Evolutionary conservation across 2,888 invertebrate genomes (phyloP).

Genomic region (Plagodis pulveraria): DNA sequence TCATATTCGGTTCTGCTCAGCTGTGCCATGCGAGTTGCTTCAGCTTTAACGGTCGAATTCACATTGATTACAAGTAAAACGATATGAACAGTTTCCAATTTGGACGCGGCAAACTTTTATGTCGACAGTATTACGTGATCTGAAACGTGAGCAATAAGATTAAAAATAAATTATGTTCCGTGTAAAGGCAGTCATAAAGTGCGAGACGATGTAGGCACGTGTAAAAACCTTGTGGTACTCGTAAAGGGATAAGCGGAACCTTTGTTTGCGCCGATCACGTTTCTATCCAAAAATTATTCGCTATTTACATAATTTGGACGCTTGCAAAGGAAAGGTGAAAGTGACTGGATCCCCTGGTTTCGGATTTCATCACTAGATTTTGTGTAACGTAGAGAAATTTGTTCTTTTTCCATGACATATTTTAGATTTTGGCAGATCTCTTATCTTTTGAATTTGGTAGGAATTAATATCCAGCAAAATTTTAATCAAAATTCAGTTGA

Average conservation of each 20-base stretch:
- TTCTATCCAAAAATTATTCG: conserved; percentile 27
- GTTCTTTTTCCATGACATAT: too few relatives aligned
- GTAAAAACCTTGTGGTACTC: conserved; percentile 36
- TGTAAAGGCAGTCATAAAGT: conserved; percentile 61
- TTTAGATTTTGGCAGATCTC: too few relatives aligned
- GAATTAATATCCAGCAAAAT: too few relatives aligned
- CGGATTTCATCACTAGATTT: conserved; percentile 1
- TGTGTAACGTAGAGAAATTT: background rate
- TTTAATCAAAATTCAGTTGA: too few relatives aligned
- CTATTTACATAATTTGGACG: conserved; percentile 26
- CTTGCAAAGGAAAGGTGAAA: conserved; percentile 6
- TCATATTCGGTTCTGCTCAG: conserved; percentile 9
- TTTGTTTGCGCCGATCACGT: conserved; percentile 35
- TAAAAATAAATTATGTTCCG: conserved; percentile 79
- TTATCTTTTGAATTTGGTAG: too few relatives aligned
- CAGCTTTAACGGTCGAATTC: conserved; percentile 39
- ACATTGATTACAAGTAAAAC: conserved; percentile 53
- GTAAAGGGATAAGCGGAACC: conserved; percentile 37
- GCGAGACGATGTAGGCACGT: conserved; percentile 45
- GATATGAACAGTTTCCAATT: conserved; percentile 74
- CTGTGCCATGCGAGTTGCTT: conserved; percentile 17
- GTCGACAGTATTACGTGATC: conserved; percentile 78
- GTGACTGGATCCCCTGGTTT: conserved; percentile 8
- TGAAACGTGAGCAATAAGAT: conserved; percentile 79
- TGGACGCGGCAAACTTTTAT: conserved; percentile 77